A percentile compares a stretch with the other conserved stretches of the same genome.
Evolutionary conservation across 2,113 vertebrate genomes (phyloP).

Genomic region (Crotalus horridus): DNA sequence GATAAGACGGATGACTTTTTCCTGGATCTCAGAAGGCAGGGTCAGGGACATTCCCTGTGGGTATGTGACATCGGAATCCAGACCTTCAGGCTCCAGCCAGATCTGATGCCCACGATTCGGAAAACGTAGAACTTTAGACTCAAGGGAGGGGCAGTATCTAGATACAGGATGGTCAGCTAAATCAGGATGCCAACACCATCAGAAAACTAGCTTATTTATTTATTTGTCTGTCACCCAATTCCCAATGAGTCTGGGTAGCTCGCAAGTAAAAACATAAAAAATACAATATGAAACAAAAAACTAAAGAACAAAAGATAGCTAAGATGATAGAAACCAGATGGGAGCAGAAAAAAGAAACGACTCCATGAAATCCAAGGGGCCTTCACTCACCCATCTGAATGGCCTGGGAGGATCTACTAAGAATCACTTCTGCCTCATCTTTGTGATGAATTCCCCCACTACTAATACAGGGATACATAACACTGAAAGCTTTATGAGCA

Average conservation of each 20-base stretch:
- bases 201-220: neutral
- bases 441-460: neutral
- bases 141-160: slow-evolving; percentile 96
- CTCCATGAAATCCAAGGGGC: neutral
- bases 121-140: slow-evolving; percentile 90
- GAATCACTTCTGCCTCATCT: neutral
- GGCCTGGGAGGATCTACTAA: neutral
- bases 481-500: neutral
- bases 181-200: neutral
- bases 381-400: neutral
- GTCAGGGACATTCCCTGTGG: slow-evolving; percentile 94
- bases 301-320: neutral
- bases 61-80: slow-evolving; percentile 86
- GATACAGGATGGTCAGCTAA: slow-evolving; percentile 9
- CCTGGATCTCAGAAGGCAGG: slow-evolving; percentile 84
- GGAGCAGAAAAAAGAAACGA: neutral
- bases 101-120: slow-evolving; percentile 87
- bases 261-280: neutral
- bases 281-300: neutral
- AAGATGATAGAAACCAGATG: neutral
- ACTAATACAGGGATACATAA: neutral
- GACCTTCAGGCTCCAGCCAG: slow-evolving; percentile 94
- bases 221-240: neutral
- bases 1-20: slow-evolving; percentile 82
- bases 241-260: neutral